Evolutionary conservation across 35 echinoderm and acorn worm species (phyloP), one percentile per base, ranked within the genome.

Genomic region (Lytechinus pictus): DNA sequence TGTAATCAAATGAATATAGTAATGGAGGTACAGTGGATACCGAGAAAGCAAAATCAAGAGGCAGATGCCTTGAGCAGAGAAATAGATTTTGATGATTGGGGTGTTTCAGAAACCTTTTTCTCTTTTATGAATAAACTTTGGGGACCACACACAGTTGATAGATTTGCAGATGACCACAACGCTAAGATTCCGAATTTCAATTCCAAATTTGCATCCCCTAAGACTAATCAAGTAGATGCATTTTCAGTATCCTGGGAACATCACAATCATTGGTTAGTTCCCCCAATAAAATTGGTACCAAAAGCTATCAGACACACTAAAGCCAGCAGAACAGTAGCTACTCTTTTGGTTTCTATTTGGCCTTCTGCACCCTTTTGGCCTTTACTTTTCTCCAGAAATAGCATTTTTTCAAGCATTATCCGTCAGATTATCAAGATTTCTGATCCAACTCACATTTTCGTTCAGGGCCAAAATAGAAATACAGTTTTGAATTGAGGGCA

Each of bases 51-150:
- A 10, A 94, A 94, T 72, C 19, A 27, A 4, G 4, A 8, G 9
- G 95, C 95, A 7, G 95, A 96, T 87, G 8, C 21, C 5, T 24
- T 96, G 7, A 96, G 95, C 60, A 54, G 57, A 54, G 12, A 93
- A 21, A 29, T 92, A 29, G 95, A 96, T 27, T 61, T 92, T 66
- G 95, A 96, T 61, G 95, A 96, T 55, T 96, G 95, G 95, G 95
- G 95, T 7, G 95, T 96, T 7, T 96, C 95, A 11, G 16, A 19
- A 52, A 9, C 10, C 44, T 96, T 96, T 61, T 96, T 96, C 28
- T 55, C 21, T 21, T 96, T 71, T 93, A 93, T 96, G 16, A 89
- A 96, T 52, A 66, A 7, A 6, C 61, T 66, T 12, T 96, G 95
- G 95, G 95, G 95, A 10, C 95, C 95, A 14, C 95, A 96, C 54